Evolutionary conservation across 1,140 invertebrate species (phyloP).

Genomic region (Chironomus striatipennis): DNA sequence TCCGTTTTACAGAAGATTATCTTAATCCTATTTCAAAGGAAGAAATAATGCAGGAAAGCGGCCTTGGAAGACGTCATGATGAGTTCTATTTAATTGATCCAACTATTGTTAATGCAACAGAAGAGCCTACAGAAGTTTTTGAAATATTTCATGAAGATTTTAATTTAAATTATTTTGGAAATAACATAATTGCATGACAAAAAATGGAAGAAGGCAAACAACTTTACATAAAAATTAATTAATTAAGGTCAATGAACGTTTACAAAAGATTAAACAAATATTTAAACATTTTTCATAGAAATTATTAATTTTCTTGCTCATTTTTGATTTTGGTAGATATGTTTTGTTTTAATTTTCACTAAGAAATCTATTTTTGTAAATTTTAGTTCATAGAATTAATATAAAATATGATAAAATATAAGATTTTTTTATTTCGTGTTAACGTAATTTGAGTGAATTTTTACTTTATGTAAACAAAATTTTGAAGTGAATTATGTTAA

Average conservation of each 20-base stretch:
- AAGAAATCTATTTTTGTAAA: no score
- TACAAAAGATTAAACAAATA: no score
- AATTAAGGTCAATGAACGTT: neutral
- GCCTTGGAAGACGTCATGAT: constrained; percentile 29
- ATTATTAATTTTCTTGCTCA: no score
- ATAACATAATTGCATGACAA: constrained; percentile 21
- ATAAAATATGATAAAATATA: no score
- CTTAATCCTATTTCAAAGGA: constrained; percentile 43
- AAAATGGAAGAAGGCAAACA: neutral
- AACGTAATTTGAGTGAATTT: no score
- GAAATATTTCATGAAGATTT: constrained; percentile 39
- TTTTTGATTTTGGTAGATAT: no score
- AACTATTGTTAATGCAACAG: constrained; percentile 29
- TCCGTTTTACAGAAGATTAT: constrained; percentile 34
- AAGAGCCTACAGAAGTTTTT: constrained; percentile 32
- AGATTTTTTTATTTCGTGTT: no score
- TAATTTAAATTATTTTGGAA: constrained; percentile 39
- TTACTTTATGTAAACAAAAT: no score
- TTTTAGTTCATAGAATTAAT: no score
- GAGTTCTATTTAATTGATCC: constrained; percentile 40
- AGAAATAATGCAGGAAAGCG: constrained; percentile 40
- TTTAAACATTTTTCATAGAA: no score
- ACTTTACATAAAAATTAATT: neutral
- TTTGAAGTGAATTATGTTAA: no score
- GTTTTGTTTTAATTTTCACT: no score